Base-by-base conservation (phyloP, 2,888 invertebrate genomes). In the Drosophila melanosoma region DNA sequence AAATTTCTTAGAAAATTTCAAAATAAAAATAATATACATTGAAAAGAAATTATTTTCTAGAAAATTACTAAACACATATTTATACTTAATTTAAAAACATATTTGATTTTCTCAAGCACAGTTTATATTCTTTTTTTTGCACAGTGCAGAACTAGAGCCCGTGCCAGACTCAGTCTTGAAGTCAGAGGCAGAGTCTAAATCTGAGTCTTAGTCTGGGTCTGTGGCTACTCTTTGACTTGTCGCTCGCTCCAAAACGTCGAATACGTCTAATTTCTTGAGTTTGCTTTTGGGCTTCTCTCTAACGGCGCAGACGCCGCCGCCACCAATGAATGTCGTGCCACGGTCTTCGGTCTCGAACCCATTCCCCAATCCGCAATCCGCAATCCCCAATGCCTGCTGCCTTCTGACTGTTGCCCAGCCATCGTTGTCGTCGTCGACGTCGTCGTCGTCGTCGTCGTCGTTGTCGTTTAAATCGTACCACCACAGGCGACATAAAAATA, bases 401-500 rank as follows among this genome's bases (percentile, higher is more conserved):
- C 61, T 52, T 74, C 67, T 68, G 56, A 68, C 42, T 53, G 48
- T 38, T 74, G 59, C 73, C 73, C 60, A 64, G 64, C 40, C 29
- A n/a, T 32, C 38, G 40, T 57, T 29, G 29, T 56, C 35, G 53
- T 63, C 62, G 70, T 63, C 67, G 80, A 2, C 26, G 26, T 26
- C 29, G 29, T 2, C 29, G 29, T 42, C 62, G 80, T 80, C 69
- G 77, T 70, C 77, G 71, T 61, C 51, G 49, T 60, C 62, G 83
- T 76, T 89, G 90, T 89, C 89, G 87, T 82, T 88, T 81, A 89
- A 90, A 88, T 90, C 85, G 86, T 90, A 90, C 91, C 91, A 91
- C 92, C 90, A 91, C 91, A 92, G 92, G 92, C 92, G 91, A 92
- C 92, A 92, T 92, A 91, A 92, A 92, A 92, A 92, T 93, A 93